Conservation (phyloP, 2,113 vertebrate genomes). For the Oreochromis tanganicae region DNA sequence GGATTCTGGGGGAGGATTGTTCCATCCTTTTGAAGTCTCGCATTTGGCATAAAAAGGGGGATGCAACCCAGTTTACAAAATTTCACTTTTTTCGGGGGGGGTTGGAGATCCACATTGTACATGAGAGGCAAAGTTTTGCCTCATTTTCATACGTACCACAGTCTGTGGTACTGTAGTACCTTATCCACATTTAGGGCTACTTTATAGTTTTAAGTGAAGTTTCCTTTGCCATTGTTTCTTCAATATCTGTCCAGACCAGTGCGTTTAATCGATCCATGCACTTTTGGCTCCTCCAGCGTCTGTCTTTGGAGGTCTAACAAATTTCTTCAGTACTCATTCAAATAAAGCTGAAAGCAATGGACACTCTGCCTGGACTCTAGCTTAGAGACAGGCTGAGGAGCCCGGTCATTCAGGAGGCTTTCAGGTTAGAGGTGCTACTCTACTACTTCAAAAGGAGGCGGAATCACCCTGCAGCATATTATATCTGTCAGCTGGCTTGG, state of each 20-base stretch:
- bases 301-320: not conserved
- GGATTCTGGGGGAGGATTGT: conserved; percentile 29
- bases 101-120: not conserved
- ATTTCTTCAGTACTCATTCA: not conserved
- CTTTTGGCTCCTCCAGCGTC: not conserved
- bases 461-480: not conserved
- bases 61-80: conserved; percentile 50
- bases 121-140: not conserved
- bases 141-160: not conserved
- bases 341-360: not conserved
- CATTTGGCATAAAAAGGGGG: conserved; percentile 32
- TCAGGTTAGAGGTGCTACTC: not conserved
- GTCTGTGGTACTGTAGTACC: not conserved
- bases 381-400: not conserved
- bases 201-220: not conserved
- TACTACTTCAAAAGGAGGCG: not conserved
- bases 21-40: conserved; percentile 42
- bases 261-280: not conserved
- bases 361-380: not conserved
- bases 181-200: not conserved
- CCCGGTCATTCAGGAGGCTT: not conserved
- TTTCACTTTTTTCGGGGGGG: not conserved
- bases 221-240: not conserved
- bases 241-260: not conserved
- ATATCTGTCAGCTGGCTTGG: not conserved